phyloP scores from a whole-genome alignment of 2,113 vertebrate species.

The Coryphaenoides rupestris region DNA sequence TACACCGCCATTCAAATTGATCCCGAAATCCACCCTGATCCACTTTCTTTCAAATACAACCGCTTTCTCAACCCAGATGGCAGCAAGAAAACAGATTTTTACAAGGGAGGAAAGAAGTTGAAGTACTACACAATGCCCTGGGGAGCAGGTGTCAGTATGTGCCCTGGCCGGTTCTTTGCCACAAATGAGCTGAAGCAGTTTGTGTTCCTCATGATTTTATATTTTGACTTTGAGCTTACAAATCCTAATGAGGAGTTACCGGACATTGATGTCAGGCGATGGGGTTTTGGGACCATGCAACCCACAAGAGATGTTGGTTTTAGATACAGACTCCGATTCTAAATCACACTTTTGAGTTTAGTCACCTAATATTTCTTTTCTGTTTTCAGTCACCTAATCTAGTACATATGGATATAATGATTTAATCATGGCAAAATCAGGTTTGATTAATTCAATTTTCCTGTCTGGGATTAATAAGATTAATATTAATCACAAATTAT shows the following conservation, averaged over 20 bases:
- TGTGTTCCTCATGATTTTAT: slow-evolving; percentile 79
- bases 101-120: slow-evolving; percentile 80
- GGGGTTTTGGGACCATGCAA: slow-evolving; percentile 84
- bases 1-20: slow-evolving; percentile 80
- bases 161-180: slow-evolving; percentile 88
- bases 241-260: slow-evolving; percentile 73
- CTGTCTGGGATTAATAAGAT: no score
- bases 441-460: no score
- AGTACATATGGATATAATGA: no score
- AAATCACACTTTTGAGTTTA: slow-evolving; percentile 7
- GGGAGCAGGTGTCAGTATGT: slow-evolving; percentile 83
- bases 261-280: slow-evolving; percentile 70
- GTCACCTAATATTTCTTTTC: no score
- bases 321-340: slow-evolving; percentile 71
- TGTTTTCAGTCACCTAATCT: no score
- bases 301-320: slow-evolving; percentile 77
- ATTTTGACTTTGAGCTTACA: slow-evolving; percentile 85
- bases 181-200: slow-evolving; percentile 86
- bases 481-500: no score
- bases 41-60: slow-evolving; percentile 78
- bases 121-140: slow-evolving; percentile 90
- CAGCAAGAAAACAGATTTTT: slow-evolving; percentile 82
- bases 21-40: slow-evolving; percentile 83
- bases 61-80: slow-evolving; percentile 80
- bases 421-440: no score